Percentiles rank a stretch among this genome's conserved stretches.
phyloP scores from a whole-genome alignment of 2,113 vertebrate genomes.

The Neopipo cinnamomea region DNA sequence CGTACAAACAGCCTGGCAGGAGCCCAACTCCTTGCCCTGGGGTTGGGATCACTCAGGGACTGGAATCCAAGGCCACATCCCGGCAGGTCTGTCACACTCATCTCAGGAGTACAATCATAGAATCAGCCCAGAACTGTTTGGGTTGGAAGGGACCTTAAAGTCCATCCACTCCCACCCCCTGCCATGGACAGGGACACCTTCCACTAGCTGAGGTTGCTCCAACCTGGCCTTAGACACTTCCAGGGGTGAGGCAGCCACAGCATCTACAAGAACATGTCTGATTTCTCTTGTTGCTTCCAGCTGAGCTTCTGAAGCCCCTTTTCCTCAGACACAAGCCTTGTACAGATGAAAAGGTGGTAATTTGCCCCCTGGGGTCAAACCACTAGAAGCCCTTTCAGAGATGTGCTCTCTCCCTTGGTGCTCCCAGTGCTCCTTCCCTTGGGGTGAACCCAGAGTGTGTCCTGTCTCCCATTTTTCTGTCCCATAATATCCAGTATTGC shows the following conservation, averaged over 20 bases:
- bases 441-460: too few species aligned
- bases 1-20: background rate
- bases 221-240: background rate
- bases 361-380: background rate
- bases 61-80: background rate
- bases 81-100: background rate
- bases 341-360: background rate
- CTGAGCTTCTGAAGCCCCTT: background rate
- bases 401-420: background rate
- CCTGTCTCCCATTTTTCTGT: background rate
- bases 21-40: background rate
- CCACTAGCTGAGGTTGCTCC: background rate
- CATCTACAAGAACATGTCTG: background rate
- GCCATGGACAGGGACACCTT: background rate
- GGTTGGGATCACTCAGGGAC: background rate
- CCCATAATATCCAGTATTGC: fast-evolving
- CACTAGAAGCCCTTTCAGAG: background rate
- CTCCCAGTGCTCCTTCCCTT: too few species aligned
- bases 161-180: background rate
- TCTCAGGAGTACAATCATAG: fast-evolving
- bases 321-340: background rate
- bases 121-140: background rate
- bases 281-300: background rate
- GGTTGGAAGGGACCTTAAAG: background rate
- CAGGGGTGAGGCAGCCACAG: background rate